These are phyloP conservation scores for Linyphia triangularis DNA, from an alignment of 2,888 invertebrate genomes.

Conservation along the genomic window DNA sequence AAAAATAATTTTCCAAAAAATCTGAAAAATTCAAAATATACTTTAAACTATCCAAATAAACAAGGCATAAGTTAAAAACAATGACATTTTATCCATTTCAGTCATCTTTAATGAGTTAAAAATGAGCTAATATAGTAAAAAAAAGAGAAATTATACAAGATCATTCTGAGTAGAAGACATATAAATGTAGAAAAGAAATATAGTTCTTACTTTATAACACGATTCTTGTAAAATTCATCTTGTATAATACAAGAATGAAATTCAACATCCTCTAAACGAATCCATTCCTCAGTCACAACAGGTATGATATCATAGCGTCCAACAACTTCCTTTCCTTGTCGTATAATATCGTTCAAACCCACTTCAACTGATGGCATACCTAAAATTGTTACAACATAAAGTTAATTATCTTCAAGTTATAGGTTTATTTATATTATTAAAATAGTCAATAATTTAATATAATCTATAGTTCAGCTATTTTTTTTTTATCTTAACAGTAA, in stretches of 20 bases:
- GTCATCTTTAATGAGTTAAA: neutral
- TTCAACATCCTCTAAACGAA: slow-evolving; percentile 94
- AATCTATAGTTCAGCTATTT: no score
- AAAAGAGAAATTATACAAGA: neutral
- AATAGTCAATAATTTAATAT: no score
- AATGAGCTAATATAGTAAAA: neutral
- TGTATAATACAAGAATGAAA: slow-evolving; percentile 96
- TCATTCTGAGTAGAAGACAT: neutral
- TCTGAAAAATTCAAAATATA: no score
- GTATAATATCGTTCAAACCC: slow-evolving; percentile 96
- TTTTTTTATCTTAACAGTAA: no score
- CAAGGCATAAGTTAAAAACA: no score
- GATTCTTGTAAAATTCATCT: slow-evolving; percentile 87
- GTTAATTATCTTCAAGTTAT: no score
- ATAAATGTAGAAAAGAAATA: neutral
- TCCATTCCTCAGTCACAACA: slow-evolving; percentile 99
- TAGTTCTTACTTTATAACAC: slow-evolving; percentile 77
- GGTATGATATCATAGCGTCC: slow-evolving; percentile 99
- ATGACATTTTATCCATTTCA: neutral
- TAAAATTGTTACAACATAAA: no score
- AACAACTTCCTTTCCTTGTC: slow-evolving; percentile 99
- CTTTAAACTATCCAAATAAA: no score
- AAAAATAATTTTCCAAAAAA: no score
- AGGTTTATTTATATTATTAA: no score
- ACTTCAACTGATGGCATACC: slow-evolving; percentile 98